These are phyloP conservation scores for Sardina pilchardus DNA, from an alignment of 2,113 vertebrate species.

Conservation along the genomic window DNA sequence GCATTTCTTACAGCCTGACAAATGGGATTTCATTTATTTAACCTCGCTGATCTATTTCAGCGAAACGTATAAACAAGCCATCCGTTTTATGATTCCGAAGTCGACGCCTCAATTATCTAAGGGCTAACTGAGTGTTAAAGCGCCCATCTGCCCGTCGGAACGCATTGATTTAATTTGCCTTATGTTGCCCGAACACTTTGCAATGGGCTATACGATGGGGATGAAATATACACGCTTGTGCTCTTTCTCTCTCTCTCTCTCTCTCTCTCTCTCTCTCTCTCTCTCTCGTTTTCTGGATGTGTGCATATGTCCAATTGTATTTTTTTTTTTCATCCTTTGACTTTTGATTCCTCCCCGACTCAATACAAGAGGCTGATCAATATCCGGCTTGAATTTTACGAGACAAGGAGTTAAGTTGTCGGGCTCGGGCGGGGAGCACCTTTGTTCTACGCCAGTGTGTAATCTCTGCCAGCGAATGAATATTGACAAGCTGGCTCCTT, in stretches of 20 bases:
- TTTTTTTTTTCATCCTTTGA: slow-evolving; percentile 54
- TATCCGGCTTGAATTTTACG: slow-evolving; percentile 83
- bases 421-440: slow-evolving; percentile 77
- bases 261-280: slow-evolving; percentile 34
- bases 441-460: slow-evolving; percentile 88
- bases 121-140: slow-evolving; percentile 99
- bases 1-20: slow-evolving; percentile 99
- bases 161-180: slow-evolving; percentile 99
- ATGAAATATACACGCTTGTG: slow-evolving; percentile 61
- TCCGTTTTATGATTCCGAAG: slow-evolving; percentile 96
- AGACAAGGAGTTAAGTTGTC: slow-evolving; percentile 84
- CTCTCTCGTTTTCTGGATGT: slow-evolving; percentile 49
- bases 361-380: slow-evolving; percentile 74
- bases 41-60: slow-evolving; percentile 98
- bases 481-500: slow-evolving; percentile 87
- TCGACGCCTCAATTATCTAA: slow-evolving; percentile 99
- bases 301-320: background rate
- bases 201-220: slow-evolving; percentile 32
- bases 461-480: slow-evolving; percentile 82
- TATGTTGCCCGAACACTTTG: slow-evolving; percentile 83
- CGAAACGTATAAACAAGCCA: slow-evolving; percentile 99
- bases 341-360: slow-evolving; percentile 57
- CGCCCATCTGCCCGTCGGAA: slow-evolving; percentile 99
- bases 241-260: slow-evolving; percentile 32
- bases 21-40: slow-evolving; percentile 99